Base-by-base conservation (phyloP, 2,888 invertebrate species). In the Drosophila anomelani region DNA sequence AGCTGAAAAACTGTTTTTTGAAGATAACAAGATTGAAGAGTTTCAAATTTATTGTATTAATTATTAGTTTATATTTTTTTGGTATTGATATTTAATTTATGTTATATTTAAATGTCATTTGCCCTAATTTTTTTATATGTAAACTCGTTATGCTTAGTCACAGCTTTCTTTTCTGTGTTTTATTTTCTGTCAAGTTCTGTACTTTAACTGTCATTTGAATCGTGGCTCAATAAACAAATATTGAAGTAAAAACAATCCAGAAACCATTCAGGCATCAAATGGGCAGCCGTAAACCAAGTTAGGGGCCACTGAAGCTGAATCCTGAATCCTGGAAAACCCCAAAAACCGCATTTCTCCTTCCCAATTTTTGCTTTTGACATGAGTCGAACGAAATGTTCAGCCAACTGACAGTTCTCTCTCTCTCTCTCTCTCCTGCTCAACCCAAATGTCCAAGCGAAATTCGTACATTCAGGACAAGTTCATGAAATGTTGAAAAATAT, bases 211-310 rank as follows among this genome's bases (percentile, higher is more conserved):
- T 68, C 71, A 77, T 63, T 81, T 85, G 76, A 78, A 78, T 81
- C 88, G 85, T 77, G 64, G 57, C 78, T 77, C 89, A 75, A 80
- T 87, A 77, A 74, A 69, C 82, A 85, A 85, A 89, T 89, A 85
- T 87, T 81, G 78, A 75, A 74, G 70, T 34, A 10, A 29, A 58
- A 61, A 60, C 46, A 73, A 47, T 41, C 47, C 38, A 41, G 20
- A 38, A 41, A 32, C 57, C 71, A 70, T 55, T 49, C 54, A 54
- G 63, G 46, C 62, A 73, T 73, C 41, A 38, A 55, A 47, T 36
- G 53, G 60, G 26, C 49, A 51, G 53, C 53, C 32, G 73, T 73
- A 59, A 57, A 51, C 32, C 69, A 32, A 72, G 60, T 44, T 39
- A 53, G 73, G 49, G 20, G 5, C 51, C 34, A 71, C 43, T 58